These are phyloP conservation scores for Trisateles emortualis DNA, from an alignment of 2,888 invertebrate species.

Conservation along the genomic window DNA sequence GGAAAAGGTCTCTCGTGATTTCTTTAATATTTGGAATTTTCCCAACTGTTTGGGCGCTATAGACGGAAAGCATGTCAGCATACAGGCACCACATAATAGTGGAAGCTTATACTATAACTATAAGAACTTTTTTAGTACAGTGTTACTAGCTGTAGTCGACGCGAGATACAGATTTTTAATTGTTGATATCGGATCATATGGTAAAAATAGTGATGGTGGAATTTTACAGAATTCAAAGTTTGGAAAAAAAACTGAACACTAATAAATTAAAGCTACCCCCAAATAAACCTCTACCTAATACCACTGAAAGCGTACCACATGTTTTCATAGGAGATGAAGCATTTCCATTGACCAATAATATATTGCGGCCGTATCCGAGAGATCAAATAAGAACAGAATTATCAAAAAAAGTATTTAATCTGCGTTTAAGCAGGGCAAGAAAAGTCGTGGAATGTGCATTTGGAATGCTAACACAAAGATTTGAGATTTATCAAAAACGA, in stretches of 20 bases:
- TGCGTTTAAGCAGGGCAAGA: constrained; percentile 21
- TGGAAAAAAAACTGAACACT: constrained; percentile 17
- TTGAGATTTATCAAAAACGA: constrained; percentile 17
- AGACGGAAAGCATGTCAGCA: no score
- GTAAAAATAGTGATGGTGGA: constrained; percentile 23
- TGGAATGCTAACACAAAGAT: constrained; percentile 19
- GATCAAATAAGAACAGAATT: constrained; percentile 7
- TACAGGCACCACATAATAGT: constrained; percentile 16
- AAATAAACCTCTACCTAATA: constrained; percentile 12
- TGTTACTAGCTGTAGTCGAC: constrained; percentile 23
- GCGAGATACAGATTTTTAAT: constrained; percentile 23
- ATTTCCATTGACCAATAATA: constrained; percentile 20
- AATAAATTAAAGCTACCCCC: constrained; percentile 17
- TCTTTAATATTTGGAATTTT: constrained; percentile 23
- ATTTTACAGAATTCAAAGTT: constrained; percentile 21
- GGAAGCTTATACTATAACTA: constrained; percentile 19
- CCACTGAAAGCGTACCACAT: constrained; percentile 19
- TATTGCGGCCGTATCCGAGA: constrained; percentile 23
- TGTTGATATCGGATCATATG: constrained; percentile 23
- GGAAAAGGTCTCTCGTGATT: constrained; percentile 17
- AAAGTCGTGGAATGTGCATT: constrained; percentile 20
- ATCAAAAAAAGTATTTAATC: constrained; percentile 17
- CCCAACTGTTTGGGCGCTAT: no score
- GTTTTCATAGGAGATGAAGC: constrained; percentile 21
- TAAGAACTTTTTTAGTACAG: constrained; percentile 14